These are phyloP conservation scores for Euleptes europaea DNA, from an alignment of 2,113 vertebrate genomes.

Conservation along the genomic window DNA sequence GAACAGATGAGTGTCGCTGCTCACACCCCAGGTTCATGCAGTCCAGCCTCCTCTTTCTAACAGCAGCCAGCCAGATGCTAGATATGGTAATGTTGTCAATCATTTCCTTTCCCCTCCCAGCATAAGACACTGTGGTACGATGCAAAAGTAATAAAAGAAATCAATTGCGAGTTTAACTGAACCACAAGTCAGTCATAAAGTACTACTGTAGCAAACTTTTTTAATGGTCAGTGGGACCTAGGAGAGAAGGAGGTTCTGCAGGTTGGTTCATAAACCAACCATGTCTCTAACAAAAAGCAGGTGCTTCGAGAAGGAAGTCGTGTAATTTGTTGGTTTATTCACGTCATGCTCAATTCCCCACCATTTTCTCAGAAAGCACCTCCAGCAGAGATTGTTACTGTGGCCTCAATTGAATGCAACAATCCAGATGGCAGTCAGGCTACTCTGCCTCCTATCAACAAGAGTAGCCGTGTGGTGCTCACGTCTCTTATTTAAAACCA, in stretches of 20 bases:
- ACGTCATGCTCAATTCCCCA: conserved; percentile 68
- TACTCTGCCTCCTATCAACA: conserved; percentile 68
- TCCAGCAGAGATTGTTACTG: conserved; percentile 67
- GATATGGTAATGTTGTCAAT: neutral
- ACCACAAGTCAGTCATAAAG: conserved; percentile 68
- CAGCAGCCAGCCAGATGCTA: neutral
- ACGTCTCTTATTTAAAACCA: conserved; percentile 57
- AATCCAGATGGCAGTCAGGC: conserved; percentile 67
- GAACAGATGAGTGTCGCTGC: neutral
- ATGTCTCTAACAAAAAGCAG: conserved; percentile 67
- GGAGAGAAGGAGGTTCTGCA: conserved; percentile 59
- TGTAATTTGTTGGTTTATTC: conserved; percentile 68
- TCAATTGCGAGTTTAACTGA: conserved; percentile 63
- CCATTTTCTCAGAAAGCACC: conserved; percentile 71
- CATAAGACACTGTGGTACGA: neutral
- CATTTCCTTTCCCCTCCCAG: neutral
- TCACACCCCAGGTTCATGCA: neutral
- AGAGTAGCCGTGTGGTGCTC: conserved; percentile 54
- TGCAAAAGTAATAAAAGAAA: conserved; percentile 41
- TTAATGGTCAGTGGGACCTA: conserved; percentile 60
- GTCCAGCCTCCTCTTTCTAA: neutral
- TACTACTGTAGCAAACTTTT: conserved; percentile 68
- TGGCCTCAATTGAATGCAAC: conserved; percentile 71
- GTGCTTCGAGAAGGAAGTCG: conserved; percentile 58
- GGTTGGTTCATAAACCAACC: conserved; percentile 52